Evolutionary conservation across 2,888 invertebrate species (phyloP).

Genomic region (Sinhomidia bicolor): DNA sequence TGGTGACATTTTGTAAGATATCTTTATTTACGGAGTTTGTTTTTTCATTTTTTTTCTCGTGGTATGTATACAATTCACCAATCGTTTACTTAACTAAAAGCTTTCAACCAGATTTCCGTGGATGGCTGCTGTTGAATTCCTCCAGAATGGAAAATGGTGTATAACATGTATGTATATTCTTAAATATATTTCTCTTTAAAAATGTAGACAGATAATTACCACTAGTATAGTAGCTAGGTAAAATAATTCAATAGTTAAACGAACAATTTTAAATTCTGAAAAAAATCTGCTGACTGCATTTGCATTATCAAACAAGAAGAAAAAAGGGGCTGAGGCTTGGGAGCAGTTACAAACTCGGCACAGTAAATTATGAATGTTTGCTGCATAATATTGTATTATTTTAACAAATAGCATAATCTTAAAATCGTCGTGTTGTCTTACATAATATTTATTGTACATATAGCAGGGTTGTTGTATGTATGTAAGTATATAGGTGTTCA

Average conservation of each 20-base stretch:
- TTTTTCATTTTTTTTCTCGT: background rate
- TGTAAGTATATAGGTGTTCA: background rate
- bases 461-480: background rate
- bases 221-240: background rate
- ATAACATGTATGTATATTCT: no score
- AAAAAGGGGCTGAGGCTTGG: background rate
- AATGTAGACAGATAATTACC: no score
- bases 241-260: constrained; percentile 3
- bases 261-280: background rate
- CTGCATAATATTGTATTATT: background rate
- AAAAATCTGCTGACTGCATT: constrained; percentile 20
- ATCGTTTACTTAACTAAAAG: constrained; percentile 66
- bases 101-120: constrained; percentile 50
- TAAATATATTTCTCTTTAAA: background rate
- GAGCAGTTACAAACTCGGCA: background rate
- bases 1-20: constrained; percentile 63
- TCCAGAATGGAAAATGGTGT: background rate
- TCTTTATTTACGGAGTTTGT: constrained; percentile 25
- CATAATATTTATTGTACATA: no score
- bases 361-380: background rate
- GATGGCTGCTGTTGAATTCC: no score
- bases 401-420: background rate
- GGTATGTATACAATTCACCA: background rate
- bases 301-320: constrained; percentile 17
- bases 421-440: background rate